phyloP scores from a whole-genome alignment of 2,113 vertebrate genomes.

The Atlantisia rogersi region DNA sequence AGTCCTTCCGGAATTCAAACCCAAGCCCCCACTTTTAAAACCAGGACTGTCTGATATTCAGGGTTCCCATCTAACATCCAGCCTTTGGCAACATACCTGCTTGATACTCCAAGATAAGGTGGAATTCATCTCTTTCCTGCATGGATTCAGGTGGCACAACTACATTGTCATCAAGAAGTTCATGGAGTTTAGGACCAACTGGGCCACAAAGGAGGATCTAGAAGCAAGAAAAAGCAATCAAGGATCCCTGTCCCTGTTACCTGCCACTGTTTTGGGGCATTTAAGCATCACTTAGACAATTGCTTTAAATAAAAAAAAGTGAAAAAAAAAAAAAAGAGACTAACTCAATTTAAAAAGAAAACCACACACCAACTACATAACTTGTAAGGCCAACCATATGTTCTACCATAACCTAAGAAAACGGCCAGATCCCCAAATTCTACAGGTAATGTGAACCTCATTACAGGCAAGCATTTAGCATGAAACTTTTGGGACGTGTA shows the following conservation, averaged over 20 bases:
- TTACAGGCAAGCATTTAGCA: not conserved
- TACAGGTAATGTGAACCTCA: not conserved
- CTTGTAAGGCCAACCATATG: not conserved
- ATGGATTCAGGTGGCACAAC: constrained; percentile 92
- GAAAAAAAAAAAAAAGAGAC: no score
- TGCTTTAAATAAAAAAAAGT: not conserved
- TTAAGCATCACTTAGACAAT: not conserved
- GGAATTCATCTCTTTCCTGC: constrained; percentile 92
- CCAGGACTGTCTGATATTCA: not conserved
- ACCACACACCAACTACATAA: not conserved
- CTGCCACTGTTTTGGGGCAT: not conserved
- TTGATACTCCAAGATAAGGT: constrained; percentile 97
- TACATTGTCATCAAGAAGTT: constrained; percentile 91
- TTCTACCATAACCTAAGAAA: not conserved
- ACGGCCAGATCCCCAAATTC: not conserved
- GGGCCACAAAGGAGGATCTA: constrained; percentile 96
- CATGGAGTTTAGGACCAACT: constrained; percentile 93
- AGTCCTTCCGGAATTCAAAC: not conserved
- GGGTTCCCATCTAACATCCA: not conserved
- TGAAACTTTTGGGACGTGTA: constrained; percentile 34
- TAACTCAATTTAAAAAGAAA: not conserved
- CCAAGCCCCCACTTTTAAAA: not conserved
- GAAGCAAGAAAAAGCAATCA: not conserved
- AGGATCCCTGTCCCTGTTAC: not conserved
- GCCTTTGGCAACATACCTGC: constrained; percentile 79